These are phyloP conservation scores for Crematogaster levior DNA, from an alignment of 2,888 invertebrate genomes.

Conservation along the genomic window DNA sequence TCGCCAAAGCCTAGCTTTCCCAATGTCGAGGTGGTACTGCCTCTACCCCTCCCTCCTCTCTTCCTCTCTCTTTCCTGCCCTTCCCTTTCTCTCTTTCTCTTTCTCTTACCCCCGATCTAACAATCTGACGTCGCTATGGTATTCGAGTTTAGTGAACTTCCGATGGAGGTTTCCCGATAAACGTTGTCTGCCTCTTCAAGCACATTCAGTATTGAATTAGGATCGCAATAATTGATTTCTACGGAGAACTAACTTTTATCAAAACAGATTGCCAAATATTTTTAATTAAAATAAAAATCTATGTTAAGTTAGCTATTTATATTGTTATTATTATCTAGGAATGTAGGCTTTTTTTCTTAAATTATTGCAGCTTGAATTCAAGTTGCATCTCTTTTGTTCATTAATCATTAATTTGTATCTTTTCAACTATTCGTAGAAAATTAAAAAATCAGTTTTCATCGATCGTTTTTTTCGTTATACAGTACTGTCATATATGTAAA, in stretches of 20 bases:
- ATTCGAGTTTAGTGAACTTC: conserved; percentile 68
- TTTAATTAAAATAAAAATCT: background rate
- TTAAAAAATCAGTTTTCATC: background rate
- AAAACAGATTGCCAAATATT: background rate
- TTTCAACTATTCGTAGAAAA: background rate
- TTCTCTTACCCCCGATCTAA: background rate
- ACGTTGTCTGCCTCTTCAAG: conserved; percentile 20
- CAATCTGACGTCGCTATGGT: conserved; percentile 25
- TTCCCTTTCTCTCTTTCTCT: background rate
- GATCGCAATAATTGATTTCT: conserved; percentile 15
- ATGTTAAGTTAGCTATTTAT: background rate
- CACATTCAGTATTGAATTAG: conserved; percentile 23
- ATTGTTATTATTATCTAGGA: too few species aligned
- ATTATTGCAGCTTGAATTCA: background rate
- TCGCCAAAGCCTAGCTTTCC: conserved; percentile 46
- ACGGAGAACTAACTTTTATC: background rate
- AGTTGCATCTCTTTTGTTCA: background rate
- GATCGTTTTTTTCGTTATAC: background rate
- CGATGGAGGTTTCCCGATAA: conserved; percentile 47
- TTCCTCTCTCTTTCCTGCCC: background rate
- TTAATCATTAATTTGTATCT: background rate
- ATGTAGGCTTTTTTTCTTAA: background rate
- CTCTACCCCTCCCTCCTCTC: conserved; percentile 4
- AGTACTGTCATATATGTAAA: background rate
- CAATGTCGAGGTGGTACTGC: conserved; percentile 57